Conservation (phyloP, 2,113 vertebrate genomes). For the Cyphomyrus plagiostoma region DNA sequence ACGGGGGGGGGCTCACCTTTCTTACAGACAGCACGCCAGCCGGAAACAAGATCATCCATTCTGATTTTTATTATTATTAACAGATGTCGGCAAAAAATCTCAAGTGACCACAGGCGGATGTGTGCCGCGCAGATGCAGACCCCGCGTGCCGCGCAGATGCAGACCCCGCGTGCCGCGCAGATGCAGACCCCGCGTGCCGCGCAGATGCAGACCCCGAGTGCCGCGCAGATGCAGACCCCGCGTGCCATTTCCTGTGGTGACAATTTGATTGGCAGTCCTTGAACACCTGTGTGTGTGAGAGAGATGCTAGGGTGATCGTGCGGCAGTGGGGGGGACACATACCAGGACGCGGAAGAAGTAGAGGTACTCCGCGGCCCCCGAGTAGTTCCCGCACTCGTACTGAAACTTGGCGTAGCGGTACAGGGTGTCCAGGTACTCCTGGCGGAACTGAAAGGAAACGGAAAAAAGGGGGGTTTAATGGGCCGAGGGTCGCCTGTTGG, state of each 20-base stretch:
- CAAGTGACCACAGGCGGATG: background rate
- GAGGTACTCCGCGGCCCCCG: conserved; percentile 91
- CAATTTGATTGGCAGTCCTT: background rate
- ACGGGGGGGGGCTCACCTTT: background rate
- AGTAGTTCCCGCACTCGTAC: conserved; percentile 96
- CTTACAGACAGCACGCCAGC: background rate
- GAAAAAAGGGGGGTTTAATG: background rate
- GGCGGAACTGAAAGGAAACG: conserved; percentile 73
- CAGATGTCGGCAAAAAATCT: background rate
- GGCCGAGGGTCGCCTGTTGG: background rate
- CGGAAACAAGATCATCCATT: background rate
- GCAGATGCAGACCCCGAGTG: background rate
- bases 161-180: too few relatives aligned
- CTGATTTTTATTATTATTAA: background rate
- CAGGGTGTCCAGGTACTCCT: conserved; percentile 93
- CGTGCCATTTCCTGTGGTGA: background rate
- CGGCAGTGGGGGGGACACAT: conserved; percentile 48
- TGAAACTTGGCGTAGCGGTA: conserved; percentile 97
- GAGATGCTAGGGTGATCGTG: background rate
- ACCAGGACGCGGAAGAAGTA: conserved; percentile 97
- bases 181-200: background rate
- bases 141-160: background rate
- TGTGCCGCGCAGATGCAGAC: background rate
- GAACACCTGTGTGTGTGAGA: background rate
- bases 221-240: background rate